Evolutionary conservation across 2,113 vertebrate species (phyloP).

Genomic region (Phalacrocorax carbo): DNA sequence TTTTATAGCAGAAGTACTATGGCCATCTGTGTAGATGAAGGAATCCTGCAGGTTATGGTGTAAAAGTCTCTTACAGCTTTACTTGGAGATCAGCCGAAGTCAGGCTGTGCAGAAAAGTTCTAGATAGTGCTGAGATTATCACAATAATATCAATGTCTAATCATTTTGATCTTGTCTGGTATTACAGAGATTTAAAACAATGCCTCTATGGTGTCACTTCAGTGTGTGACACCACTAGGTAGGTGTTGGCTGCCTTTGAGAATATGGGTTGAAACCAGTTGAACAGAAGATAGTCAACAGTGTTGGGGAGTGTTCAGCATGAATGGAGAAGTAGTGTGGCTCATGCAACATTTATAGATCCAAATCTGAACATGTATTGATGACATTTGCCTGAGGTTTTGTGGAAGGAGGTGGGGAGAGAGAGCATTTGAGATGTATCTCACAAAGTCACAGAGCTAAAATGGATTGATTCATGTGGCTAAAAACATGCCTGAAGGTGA

Average conservation of each 20-base stretch:
- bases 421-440: background rate
- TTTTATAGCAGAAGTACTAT: background rate
- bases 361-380: background rate
- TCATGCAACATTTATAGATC: background rate
- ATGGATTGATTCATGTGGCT: background rate
- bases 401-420: background rate
- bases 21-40: background rate
- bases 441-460: background rate
- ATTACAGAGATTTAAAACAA: background rate
- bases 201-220: background rate
- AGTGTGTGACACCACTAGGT: background rate
- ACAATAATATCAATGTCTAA: background rate
- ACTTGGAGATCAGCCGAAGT: background rate
- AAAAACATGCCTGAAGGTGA: background rate
- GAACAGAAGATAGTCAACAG: background rate
- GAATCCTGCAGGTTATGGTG: background rate
- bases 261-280: background rate
- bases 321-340: background rate
- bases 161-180: background rate
- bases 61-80: background rate
- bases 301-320: background rate
- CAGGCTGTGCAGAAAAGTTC: background rate
- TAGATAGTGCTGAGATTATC: background rate
- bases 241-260: background rate
- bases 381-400: background rate